These are phyloP conservation scores for Chromoteleia sp. DNA, from an alignment of 2,888 invertebrate genomes.

Conservation along the genomic window DNA sequence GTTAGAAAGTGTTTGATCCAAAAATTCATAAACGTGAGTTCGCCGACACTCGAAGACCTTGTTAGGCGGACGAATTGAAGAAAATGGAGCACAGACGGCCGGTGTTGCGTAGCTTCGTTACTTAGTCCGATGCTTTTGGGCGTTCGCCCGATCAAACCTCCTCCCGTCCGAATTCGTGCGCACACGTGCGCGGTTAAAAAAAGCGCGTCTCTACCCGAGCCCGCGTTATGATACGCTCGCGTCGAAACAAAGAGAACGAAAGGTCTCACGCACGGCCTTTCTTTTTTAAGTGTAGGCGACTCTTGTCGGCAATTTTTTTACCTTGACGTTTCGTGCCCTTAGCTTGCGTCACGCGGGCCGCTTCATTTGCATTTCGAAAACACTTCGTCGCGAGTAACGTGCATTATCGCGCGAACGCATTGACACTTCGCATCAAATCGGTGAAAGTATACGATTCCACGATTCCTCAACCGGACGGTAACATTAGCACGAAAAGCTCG, in stretches of 20 bases:
- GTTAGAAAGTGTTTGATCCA: constrained; percentile 1
- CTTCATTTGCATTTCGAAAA: constrained; percentile 49
- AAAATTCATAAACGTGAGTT: neutral
- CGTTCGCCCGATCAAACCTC: constrained; percentile 10
- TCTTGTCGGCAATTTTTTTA: constrained; percentile 42
- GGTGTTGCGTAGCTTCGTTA: constrained; percentile 33
- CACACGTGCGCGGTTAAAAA: constrained; percentile 14
- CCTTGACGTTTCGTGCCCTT: constrained; percentile 55
- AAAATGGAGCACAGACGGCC: constrained; percentile 17
- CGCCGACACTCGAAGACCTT: neutral
- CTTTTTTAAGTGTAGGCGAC: constrained; percentile 41
- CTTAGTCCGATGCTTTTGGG: constrained; percentile 1
- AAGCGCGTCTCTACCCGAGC: constrained; percentile 13
- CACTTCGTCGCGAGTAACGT: constrained; percentile 7
- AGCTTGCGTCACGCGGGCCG: constrained; percentile 32
- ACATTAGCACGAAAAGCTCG: too few species aligned
- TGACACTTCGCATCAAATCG: constrained; percentile 21
- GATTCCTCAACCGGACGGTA: too few species aligned
- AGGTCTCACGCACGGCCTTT: constrained; percentile 24
- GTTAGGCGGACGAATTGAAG: constrained; percentile 2
- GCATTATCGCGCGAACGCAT: constrained; percentile 4
- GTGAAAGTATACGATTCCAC: too few species aligned
- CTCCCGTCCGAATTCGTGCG: constrained; percentile 10
- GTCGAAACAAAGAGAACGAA: constrained; percentile 32
- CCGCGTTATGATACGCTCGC: constrained; percentile 18